Base-by-base conservation (phyloP, 2,888 invertebrate species). In the Ichneumoninae sp. region DNA sequence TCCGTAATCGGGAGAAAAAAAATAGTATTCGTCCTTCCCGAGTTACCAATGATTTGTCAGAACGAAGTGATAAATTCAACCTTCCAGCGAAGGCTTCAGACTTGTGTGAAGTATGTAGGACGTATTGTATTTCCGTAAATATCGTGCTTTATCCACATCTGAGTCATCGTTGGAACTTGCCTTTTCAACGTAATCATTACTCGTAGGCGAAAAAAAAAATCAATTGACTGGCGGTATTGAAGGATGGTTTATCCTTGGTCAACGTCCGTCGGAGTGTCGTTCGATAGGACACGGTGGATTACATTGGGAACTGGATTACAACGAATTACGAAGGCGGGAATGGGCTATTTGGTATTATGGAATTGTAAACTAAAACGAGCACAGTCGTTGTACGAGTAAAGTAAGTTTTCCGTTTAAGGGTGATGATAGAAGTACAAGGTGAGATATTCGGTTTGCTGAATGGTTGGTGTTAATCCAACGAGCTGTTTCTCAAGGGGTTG, bases 401-500 rank as follows among this genome's bases (percentile, higher is more conserved):
- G 44, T 68, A 63, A 76, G 81, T 66, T 73, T 83, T 73, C 78
- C 54, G 73, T 50, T 44, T 44, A 36, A 75, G 26, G 63, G 60
- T 60, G 30, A 52, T 47, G 81, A 54, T 44, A 22, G 69, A 80
- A 70, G 66, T 54, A 36, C 44, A 65, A 66, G 57, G 60, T 36
- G 52, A 65, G 63, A 60, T 57, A 60, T 80, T 84, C 60, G 81
- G 81, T 47, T 73, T 76, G 77, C 80, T 71, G 68, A 60, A 79
- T 82, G 79, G 83, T 78, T 81, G 85, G 82, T 85, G 86, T 86
- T 87, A 86, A 87, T 87, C 86, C 86, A 85, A 75, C 81, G 82
- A 85, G 86, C 81, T 85, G 80, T 76, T 80, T 83, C 84, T 86
- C 84, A 84, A 83, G 82, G 83, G 87, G 81, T 85, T 78, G 85